Percentiles rank a stretch among this genome's conserved stretches.
Conservation (phyloP, 2,797 vertebrate species). For the Tenualosa thibaudeaui region DNA sequence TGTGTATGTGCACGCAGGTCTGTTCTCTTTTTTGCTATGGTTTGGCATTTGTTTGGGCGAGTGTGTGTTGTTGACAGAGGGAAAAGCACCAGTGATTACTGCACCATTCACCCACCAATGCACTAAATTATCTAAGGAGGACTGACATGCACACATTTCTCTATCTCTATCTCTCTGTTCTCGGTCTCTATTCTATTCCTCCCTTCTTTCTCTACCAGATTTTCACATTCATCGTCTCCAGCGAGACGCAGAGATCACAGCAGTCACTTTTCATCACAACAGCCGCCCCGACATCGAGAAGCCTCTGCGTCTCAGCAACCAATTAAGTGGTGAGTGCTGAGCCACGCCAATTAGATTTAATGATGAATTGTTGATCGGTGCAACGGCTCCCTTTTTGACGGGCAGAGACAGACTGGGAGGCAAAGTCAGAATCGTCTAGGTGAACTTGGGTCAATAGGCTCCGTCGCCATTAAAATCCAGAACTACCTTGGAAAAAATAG, state of each 20-base stretch:
- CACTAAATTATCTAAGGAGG: neutral
- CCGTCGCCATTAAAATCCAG: neutral
- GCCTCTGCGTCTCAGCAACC: constrained; percentile 56
- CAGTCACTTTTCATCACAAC: constrained; percentile 63
- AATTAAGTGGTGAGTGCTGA: constrained; percentile 67
- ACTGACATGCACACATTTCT: neutral
- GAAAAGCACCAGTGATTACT: neutral
- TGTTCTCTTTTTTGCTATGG: neutral
- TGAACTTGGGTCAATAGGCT: neutral
- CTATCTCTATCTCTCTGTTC: neutral
- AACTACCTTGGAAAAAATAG: neutral
- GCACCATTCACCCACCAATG: neutral
- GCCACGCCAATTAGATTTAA: constrained; percentile 68
- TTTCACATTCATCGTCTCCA: neutral
- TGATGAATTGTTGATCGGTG: constrained; percentile 60
- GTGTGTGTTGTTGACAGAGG: neutral
- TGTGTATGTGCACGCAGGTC: neutral
- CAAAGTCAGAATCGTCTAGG: neutral
- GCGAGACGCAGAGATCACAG: constrained; percentile 27
- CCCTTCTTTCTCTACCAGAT: neutral
- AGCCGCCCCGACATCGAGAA: constrained; percentile 9
- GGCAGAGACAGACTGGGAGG: neutral
- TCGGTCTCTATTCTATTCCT: neutral
- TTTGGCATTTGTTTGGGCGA: neutral
- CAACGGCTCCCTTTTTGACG: constrained; percentile 38